Base-by-base conservation (phyloP, 2,113 vertebrate genomes). In the Pseudopodoces humilis region DNA sequence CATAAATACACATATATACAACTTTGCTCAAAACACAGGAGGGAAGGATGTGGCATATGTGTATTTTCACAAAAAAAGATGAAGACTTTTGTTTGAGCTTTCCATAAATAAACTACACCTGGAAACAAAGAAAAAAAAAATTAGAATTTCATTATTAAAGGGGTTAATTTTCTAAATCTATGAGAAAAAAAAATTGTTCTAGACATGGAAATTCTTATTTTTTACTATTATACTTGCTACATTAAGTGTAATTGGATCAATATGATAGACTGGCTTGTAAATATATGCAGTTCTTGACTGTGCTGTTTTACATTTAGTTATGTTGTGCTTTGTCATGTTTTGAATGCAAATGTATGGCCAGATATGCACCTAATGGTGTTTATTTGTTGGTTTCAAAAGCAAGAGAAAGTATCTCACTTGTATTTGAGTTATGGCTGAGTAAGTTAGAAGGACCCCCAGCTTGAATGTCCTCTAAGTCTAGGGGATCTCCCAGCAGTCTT, bases 341-440 rank as follows among this genome's bases (percentile, higher is more conserved):
- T 77, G 71, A 86, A 90, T 70, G 52, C 47, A 79, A 85, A 92
- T 92, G 62, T 16, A 60, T 70, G 41, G 31, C 24, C 84, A 83
- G 58, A 70, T 91, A 92, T 55, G n/a, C 59, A 96, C 68, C 49
- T 94, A 91, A 92, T 75, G 71, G 43, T 89, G 41, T 89, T 94
- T 83, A 65, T 79, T 64, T 77, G 33, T 41, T 81, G 22, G 2
- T 71, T 76, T 88, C 52, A 88, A 83, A 94, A 76, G 22, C 70
- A 77, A 83, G 55, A 90, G 65, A 92, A 97, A 79, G 75, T 55
- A 44, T 76, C 71, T 94, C 46, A 44, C 27, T 59, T 37, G 25
- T 75, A 52, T 83, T 77, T 91, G 76, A 92, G 33, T 58, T 58
- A 68, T 52, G 39, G 39, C 53, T 52, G 24, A 27, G 49, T 9